Base-by-base conservation (phyloP, 2,888 invertebrate genomes). In the Nephrotoma appendiculata region DNA sequence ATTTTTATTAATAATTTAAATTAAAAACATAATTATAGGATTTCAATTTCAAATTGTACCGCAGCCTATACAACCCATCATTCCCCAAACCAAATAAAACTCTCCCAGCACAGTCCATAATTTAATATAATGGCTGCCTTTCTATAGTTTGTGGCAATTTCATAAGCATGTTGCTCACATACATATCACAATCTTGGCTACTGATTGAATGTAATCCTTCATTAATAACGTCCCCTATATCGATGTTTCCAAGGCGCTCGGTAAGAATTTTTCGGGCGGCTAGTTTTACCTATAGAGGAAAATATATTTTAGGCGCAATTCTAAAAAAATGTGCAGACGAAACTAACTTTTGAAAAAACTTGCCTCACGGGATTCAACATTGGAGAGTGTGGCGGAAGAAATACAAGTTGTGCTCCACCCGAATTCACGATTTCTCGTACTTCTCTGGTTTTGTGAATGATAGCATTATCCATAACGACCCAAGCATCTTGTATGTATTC, bases 281-380 rank as follows among this genome's bases (percentile, higher is more conserved):
- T 48, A 48, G n/a, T 48, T 48, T 48, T n/a, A 48, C 5, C 48
- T 48, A 19, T 19, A n/a, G 11, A 48, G n/a, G n/a, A 48, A 48
- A 31, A 31, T 31, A 2, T 3, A 2, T 31, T 31, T 31, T 31
- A 31, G 1, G 31, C 3, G 2, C 31, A 31, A 31, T 31, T 31
- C 31, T n/a, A 48, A 48, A n/a, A 19, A 48, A 48, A 48, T 48
- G n/a, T 48, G 3, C n/a, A 48, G n/a, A 48, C 48, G n/a, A 48
- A 12, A 48, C 48, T 86, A 15, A 86, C 83, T 84, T 86, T 84
- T 42, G 84, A 86, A 86, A 84, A 83, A 9, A 84, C 83, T 44
- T 86, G 43, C 83, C 48, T 52, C 41, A 84, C 43, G 42, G 86
- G 42, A 4, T 83, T 86, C n/a, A 86, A 44, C 71, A 83, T 86